phyloP scores from a whole-genome alignment of 1,140 invertebrate genomes.

The Drosophila burlai region DNA sequence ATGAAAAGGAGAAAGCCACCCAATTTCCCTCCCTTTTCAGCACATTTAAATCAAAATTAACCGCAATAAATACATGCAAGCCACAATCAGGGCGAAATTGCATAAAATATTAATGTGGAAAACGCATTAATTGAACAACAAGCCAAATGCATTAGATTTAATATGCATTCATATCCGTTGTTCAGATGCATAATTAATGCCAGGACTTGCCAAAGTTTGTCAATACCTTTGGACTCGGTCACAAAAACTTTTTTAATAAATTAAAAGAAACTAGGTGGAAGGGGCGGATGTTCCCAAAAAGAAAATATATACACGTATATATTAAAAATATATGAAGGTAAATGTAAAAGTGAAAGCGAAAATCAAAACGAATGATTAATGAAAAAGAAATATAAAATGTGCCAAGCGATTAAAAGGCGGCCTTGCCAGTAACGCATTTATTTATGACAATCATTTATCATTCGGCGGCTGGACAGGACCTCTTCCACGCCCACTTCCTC shows the following conservation, averaged over 20 bases:
- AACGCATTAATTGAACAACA: constrained; percentile 58
- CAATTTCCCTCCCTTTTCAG: neutral
- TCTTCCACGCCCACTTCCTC: constrained; percentile 12
- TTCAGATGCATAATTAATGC: constrained; percentile 60
- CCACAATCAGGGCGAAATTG: constrained; percentile 51
- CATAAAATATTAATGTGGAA: constrained; percentile 61
- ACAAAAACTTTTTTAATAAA: constrained; percentile 66
- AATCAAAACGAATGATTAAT: constrained; percentile 76
- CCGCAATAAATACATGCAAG: constrained; percentile 49
- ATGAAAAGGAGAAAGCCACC: neutral
- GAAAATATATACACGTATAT: constrained; percentile 10
- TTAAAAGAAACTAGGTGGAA: constrained; percentile 17
- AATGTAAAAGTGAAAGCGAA: constrained; percentile 50
- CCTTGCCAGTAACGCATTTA: constrained; percentile 64
- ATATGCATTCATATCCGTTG: constrained; percentile 39
- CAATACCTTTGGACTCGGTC: constrained; percentile 13
- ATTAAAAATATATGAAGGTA: constrained; percentile 14
- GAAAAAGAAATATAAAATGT: constrained; percentile 70
- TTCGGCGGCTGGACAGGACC: constrained; percentile 37
- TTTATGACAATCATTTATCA: constrained; percentile 80
- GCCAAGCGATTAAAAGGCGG: constrained; percentile 74
- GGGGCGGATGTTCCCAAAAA: constrained; percentile 11
- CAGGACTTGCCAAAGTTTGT: constrained; percentile 14
- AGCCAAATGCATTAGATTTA: constrained; percentile 51
- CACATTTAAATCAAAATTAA: constrained; percentile 57